Base-by-base conservation (phyloP, 2,888 invertebrate genomes). In the Gymnoscelis rufifasciata region DNA sequence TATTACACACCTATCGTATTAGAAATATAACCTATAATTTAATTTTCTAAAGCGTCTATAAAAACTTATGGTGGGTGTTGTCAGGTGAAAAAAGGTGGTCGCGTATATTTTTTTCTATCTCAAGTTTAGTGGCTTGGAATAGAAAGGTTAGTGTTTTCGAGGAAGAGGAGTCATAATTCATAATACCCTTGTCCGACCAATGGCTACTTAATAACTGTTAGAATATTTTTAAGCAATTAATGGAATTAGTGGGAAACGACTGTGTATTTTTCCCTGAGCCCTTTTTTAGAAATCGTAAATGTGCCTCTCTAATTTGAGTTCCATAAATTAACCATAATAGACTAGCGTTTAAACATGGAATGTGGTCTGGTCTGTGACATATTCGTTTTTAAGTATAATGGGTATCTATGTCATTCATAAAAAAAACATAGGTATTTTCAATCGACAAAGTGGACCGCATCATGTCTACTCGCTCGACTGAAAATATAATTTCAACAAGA, bases 11-110 rank as follows among this genome's bases (percentile, higher is more conserved):
- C 82, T 82, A 84, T 87, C 84, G 78, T 83, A 88, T 87, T 84
- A 86, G 82, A 84, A 82, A 83, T 84, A 84, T 80, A 86, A 81
- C 83, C 83, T 83, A 82, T 87, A 88, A 88, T 87, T 87, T 83
- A 87, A 86, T 88, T 86, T 88, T 81, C 73, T 71, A 81, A 82
- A 15, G 79, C 72, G 74, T 69, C 64, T 66, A 76, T 70, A 84
- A 84, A 61, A 84, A 83, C 71, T 65, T 63, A 75, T 64, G 69
- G 69, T 70, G 74, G 78, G 78, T 81, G 80, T 77, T 81, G 83
- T 79, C 78, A 81, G 82, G 71, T 78, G 70, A 74, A 83, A 83
- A 78, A 79, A 80, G 66, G 59, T 66, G 71, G 81, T 78, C 79
- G 78, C 80, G 73, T 71, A 76, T 75, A 80, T 68, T 78, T 80